Evolutionary conservation across 2,113 vertebrate species (phyloP), one percentile per base, ranked within the genome.

Genomic region (Erythrocercus mccallii): DNA sequence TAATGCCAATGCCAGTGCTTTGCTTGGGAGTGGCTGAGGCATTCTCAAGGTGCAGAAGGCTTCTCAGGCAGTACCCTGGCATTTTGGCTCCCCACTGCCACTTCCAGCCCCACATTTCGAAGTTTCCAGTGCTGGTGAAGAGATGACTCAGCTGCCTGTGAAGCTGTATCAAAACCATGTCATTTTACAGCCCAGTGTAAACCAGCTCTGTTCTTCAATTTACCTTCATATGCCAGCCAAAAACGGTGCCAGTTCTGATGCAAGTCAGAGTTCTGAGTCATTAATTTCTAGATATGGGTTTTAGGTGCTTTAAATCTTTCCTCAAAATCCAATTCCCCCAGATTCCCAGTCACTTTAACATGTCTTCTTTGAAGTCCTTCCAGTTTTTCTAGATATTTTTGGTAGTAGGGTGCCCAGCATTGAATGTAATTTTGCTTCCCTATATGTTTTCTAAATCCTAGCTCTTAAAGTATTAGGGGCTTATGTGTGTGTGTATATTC

Each of bases 61-160:
- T 71, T 24, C 31, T 40, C 0, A 0, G 18, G 40, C 45, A 47
- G n/a, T 0, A 0, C 1, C 3, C 51, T 5, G 11, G 22, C 15
- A 30, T 69, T 77, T 42, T 6, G 3, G n/a, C 16, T 37, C 19
- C 23, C 1, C 0, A 1, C 21, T 58, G n/a, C 9, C 31, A 15
- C 51, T 74, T 53, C 38, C 60, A 91, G n/a, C 21, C 54, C 31
- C 14, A 5, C 3, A 10, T 40, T 47, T 61, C 0, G 0, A 44
- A 27, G 51, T 57, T 68, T 79, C 57, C 57, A 71, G 31, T 30
- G 28, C 28, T 0, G 0, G 31, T 77, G n/a, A 3, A 4, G 37
- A 60, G 54, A 19, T 4, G 5, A 38, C 37, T 72, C 48, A 18
- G 15, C 48, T 86, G 37, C 40, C 58, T 72, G n/a, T 73, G 81